Percentiles rank a stretch among this genome's conserved stretches.
These are phyloP conservation scores for Acronicta aceris DNA, from an alignment of 2,888 invertebrate species.

Conservation along the genomic window DNA sequence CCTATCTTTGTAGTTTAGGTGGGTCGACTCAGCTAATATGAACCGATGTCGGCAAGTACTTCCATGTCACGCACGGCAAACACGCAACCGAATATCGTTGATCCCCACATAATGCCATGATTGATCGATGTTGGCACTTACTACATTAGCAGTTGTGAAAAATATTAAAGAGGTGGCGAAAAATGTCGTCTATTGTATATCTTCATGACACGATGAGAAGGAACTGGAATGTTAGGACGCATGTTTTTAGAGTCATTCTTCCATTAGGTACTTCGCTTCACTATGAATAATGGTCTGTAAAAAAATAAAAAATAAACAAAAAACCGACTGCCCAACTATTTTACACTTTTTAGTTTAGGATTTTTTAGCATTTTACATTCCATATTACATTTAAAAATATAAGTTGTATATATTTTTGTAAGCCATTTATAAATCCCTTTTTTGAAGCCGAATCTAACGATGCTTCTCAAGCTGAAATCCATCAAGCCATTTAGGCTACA, in stretches of 20 bases:
- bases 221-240: slow-evolving; percentile 27
- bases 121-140: slow-evolving; percentile 82
- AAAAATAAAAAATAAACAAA: too few species aligned
- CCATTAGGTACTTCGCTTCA: too few species aligned
- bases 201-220: slow-evolving; percentile 8
- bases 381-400: too few species aligned
- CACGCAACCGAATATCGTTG: slow-evolving; percentile 77
- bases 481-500: too few species aligned
- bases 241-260: background rate
- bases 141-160: slow-evolving; percentile 69
- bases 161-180: slow-evolving; percentile 60
- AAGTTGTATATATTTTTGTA: too few species aligned
- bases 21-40: slow-evolving; percentile 62
- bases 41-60: slow-evolving; percentile 70
- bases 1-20: slow-evolving; percentile 52
- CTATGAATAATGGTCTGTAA: too few species aligned
- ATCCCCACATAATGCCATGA: slow-evolving; percentile 79
- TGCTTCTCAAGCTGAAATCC: too few species aligned
- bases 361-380: too few species aligned
- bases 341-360: too few species aligned
- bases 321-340: too few species aligned
- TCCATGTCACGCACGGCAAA: slow-evolving; percentile 70
- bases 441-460: too few species aligned
- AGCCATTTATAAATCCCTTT: too few species aligned
- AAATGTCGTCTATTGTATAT: slow-evolving; percentile 41